These are phyloP conservation scores for Paguma larvata DNA, from an alignment of 2,797 vertebrate genomes.

Conservation along the genomic window DNA sequence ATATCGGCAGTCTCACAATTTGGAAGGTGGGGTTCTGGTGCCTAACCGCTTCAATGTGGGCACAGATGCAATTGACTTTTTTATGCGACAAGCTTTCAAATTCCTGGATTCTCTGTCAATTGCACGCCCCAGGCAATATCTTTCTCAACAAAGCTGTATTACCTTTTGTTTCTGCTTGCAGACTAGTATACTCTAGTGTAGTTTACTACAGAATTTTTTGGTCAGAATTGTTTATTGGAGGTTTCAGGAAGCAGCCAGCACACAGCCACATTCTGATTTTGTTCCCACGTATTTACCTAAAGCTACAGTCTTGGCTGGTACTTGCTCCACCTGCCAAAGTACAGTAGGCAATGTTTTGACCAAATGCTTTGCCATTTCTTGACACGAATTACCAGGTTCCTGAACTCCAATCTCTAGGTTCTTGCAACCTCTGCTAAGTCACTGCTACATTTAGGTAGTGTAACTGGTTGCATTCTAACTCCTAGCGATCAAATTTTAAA, in stretches of 20 bases:
- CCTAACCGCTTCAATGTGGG: background rate
- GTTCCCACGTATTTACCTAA: background rate
- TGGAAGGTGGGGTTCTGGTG: background rate
- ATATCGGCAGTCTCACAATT: background rate
- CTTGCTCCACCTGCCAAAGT: background rate
- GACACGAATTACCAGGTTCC: background rate
- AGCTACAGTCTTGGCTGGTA: background rate
- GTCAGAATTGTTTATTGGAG: background rate
- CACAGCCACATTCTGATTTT: background rate
- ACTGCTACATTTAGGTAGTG: background rate
- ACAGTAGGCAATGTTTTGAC: background rate
- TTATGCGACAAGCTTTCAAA: background rate
- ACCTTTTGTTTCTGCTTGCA: background rate
- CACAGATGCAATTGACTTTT: background rate
- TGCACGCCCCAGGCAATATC: background rate
- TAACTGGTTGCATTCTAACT: background rate
- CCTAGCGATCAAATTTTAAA: background rate
- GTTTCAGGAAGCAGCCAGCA: background rate
- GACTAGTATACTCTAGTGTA: background rate
- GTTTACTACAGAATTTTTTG: background rate
- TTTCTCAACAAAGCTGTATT: background rate
- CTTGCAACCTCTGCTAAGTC: background rate
- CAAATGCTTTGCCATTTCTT: background rate
- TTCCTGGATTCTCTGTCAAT: background rate
- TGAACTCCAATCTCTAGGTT: background rate